phyloP scores from a whole-genome alignment of 2,113 vertebrate genomes.

The Nerophis ophidion region DNA sequence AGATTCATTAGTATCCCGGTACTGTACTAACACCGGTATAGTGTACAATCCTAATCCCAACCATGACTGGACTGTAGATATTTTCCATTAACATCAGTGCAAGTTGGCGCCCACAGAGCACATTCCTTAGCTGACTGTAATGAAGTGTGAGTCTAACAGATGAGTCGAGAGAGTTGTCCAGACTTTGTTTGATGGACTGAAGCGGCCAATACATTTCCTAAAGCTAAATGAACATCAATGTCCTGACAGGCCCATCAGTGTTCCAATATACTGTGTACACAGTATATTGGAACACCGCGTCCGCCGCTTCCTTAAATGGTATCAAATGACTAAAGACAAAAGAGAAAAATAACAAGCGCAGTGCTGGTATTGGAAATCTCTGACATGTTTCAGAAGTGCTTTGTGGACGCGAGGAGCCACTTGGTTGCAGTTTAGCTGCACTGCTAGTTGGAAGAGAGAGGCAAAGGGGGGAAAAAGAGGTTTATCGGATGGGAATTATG shows the following conservation, averaged over 20 bases:
- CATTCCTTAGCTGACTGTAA: background rate
- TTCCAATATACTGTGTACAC: background rate
- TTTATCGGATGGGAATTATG: slow-evolving; percentile 50
- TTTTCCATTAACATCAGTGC: too few relatives aligned
- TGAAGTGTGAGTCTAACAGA: background rate
- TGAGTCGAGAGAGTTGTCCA: background rate
- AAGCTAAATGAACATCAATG: background rate
- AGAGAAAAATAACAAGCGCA: slow-evolving; percentile 27
- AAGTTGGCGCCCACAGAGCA: background rate
- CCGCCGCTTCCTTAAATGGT: slow-evolving; percentile 41
- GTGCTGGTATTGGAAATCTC: slow-evolving; percentile 11
- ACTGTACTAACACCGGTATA: too few relatives aligned
- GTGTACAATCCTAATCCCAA: too few relatives aligned
- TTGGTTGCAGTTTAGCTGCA: slow-evolving; percentile 56
- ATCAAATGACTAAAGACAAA: slow-evolving; percentile 28
- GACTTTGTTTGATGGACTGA: too few relatives aligned
- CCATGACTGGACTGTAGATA: too few relatives aligned
- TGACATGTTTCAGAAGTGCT: slow-evolving; percentile 49
- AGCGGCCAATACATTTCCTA: background rate
- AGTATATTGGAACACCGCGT: background rate
- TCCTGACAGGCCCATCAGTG: background rate
- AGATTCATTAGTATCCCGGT: too few relatives aligned
- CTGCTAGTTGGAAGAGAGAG: slow-evolving; percentile 35
- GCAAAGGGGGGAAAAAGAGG: slow-evolving; percentile 2
- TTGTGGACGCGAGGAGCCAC: slow-evolving; percentile 43